Evolutionary conservation across 2,113 vertebrate species (phyloP), one percentile per base, ranked within the genome.

Genomic region (Vulpes vulpes): DNA sequence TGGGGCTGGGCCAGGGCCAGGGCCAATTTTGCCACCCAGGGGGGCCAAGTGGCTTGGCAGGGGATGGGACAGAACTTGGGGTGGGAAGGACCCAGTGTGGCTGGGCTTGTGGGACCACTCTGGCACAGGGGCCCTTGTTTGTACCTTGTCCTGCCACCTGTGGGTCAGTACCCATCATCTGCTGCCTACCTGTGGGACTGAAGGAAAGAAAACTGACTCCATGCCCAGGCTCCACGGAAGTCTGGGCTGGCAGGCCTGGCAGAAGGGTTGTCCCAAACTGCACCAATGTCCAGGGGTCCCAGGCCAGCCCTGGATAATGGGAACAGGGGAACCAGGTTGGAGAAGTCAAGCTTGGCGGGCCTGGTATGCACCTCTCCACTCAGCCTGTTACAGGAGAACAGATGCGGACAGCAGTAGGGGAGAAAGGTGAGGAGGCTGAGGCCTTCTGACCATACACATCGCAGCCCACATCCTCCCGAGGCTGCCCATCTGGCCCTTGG

Each of bases 1-100:
- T 11, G 5, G 78, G 51, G 17, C 78, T 14, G 78, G 30, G 38
- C 17, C 11, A 30, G 57, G 32, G 38, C 17, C 11, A 30, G 57
- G 23, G 57, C 23, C 14, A 22, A 32, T 35, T 35, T 23, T 27
- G 69, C 55, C 67, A 11, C 76, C 32, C 11, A 2, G 16, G 17
- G 32, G 23, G 32, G 23, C 60, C 25, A 8, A 0, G 7, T 11
- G 8, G 12, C 17, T n/a, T 35, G 2, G 1, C 35, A 15, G 14
- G 3, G 8, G 22, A 25, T 19, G 3, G 22, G 65, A 30, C 65
- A 12, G 15, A 43, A 27, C 55, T 12, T 53, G 65, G 30, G 55
- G 35, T 14, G 6, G 4, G 27, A 25, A 30, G 30, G 53, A 5
- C 20, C 11, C 15, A 43, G 27, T 59, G 64, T 30, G 51, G 19